Evolutionary conservation across 2,113 vertebrate species (phyloP), one percentile per base, ranked within the genome.

Genomic region (Petroica traversi): DNA sequence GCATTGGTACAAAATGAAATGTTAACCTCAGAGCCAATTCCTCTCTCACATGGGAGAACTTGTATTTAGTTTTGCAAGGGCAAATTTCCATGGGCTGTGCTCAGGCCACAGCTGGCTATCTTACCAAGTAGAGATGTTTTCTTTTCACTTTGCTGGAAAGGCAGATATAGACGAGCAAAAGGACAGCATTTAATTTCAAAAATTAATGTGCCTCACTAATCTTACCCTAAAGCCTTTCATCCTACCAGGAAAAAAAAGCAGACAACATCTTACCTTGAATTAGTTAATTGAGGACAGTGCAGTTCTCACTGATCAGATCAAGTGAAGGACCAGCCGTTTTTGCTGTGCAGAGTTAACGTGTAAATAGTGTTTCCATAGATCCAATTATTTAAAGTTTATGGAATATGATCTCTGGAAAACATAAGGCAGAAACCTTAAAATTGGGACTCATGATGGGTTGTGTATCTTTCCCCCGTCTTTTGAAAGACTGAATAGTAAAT

Each of bases 191-290:
- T 82, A 61, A 93, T 96, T 89, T 82, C 41, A 81, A 69, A 94
- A 95, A 92, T 91, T 49, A 75, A 54, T 91, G 31, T 52, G 9
- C 26, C 29, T 88, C 54, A 63, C 62, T 85, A 94, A 94, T 88
- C 87, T 82, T 84, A 58, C 33, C 9, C 31, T 85, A 95, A 85
- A 95, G 58, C 74, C 33, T 88, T 93, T 93, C 63, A 89, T 94
- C 89, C 68, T 92, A 72, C 40, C 43, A 52, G 43, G 73, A 66
- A 76, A 71, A 67, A 87, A 54, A 16, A 2, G 4, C 31, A 86
- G 64, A 36, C 62, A 82, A 3, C 38, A 57, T 68, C 77, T 75
- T 76, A 58, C 81, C 89, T 82, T 95, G 71, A 92, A 87, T 97
- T 85, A 94, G 69, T 61, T 95, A 95, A 92, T 80, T 91, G 59